phyloP scores from a whole-genome alignment of 2,888 invertebrate species.

The Boloria selene region DNA sequence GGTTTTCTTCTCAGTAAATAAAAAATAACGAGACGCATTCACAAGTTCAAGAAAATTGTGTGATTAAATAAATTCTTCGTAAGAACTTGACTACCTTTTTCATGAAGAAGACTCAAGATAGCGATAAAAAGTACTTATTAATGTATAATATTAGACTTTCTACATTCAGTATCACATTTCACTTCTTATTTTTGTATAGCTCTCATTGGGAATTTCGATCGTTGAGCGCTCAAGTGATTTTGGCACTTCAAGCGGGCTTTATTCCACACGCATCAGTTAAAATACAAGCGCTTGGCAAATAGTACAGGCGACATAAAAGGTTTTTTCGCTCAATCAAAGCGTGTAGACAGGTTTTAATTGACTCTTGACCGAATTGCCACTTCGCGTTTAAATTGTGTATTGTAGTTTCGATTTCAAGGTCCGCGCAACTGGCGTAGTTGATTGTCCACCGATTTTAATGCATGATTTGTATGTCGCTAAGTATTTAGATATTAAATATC shows the following conservation, averaged over 20 bases:
- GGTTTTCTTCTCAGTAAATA: slow-evolving; percentile 10
- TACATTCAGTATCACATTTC: neutral
- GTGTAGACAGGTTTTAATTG: slow-evolving; percentile 35
- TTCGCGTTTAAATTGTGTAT: slow-evolving; percentile 37
- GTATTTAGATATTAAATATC: too few relatives aligned
- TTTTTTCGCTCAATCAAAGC: slow-evolving; percentile 24
- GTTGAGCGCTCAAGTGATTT: slow-evolving; percentile 14
- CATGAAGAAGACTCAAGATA: neutral
- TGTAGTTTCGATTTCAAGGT: slow-evolving; percentile 41
- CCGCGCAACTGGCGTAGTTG: slow-evolving; percentile 20
- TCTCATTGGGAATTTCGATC: slow-evolving; percentile 4
- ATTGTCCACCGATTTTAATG: slow-evolving; percentile 21
- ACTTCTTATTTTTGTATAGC: neutral
- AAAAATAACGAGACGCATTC: slow-evolving; percentile 13
- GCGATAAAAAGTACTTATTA: neutral
- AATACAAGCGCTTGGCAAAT: slow-evolving; percentile 14
- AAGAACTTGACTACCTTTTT: too few relatives aligned
- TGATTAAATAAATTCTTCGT: slow-evolving; percentile 1
- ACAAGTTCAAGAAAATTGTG: slow-evolving; percentile 1
- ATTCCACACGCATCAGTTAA: slow-evolving; percentile 7
- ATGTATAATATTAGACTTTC: neutral
- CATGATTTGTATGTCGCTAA: neutral
- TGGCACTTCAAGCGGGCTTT: slow-evolving; percentile 10
- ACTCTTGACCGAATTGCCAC: slow-evolving; percentile 40
- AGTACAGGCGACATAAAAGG: slow-evolving; percentile 21